Base-by-base conservation (phyloP, 1,140 invertebrate genomes). In the Drosophila lacertosa region DNA sequence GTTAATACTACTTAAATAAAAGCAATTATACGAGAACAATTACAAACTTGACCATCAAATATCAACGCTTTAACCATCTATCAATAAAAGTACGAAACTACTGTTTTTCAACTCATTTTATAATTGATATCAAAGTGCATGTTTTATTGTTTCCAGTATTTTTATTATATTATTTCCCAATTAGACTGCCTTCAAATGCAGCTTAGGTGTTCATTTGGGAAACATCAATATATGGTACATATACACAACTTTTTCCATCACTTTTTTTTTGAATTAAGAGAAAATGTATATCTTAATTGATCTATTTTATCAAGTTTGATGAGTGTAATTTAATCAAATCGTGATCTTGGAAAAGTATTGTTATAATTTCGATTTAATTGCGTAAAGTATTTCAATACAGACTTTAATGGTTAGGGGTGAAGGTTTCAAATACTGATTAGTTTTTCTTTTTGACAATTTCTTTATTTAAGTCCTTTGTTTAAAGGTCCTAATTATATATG, bases 11-110 rank as follows among this genome's bases (percentile, higher is more conserved):
- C 53, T 26, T 48, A 65, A 50, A 33, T 35, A 37, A 71, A 22
- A 64, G 15, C 50, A 70, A 70, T 42, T 47, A 65, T 70, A 58
- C 51, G 33, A 69, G 60, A 48, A 62, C 60, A 70, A 55, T 63
- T 33, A 44, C 51, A 64, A 70, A 65, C 59, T 55, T 50, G 42
- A 63, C 33, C 55, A 44, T 63, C 39, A 33, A 65, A 42, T 63
- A 44, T 50, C 37, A 65, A 70, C 62, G 44, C 37, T 50, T 57
- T 50, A 71, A 65, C 44, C n/a, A n/a, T 47, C 62, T 65, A 71
- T 53, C 67, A 65, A 44, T 65, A 58, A 58, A 59, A 33, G 10
- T 67, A 59, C 45, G 33, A 51, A 7, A 40, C 50, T 70, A 70
- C 59, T 68, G 10, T 42, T 33, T 57, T 35, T 60, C 32, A 51